Evolutionary conservation across 2,888 invertebrate species (phyloP).

Genomic region (Adelphocoris suturalis): DNA sequence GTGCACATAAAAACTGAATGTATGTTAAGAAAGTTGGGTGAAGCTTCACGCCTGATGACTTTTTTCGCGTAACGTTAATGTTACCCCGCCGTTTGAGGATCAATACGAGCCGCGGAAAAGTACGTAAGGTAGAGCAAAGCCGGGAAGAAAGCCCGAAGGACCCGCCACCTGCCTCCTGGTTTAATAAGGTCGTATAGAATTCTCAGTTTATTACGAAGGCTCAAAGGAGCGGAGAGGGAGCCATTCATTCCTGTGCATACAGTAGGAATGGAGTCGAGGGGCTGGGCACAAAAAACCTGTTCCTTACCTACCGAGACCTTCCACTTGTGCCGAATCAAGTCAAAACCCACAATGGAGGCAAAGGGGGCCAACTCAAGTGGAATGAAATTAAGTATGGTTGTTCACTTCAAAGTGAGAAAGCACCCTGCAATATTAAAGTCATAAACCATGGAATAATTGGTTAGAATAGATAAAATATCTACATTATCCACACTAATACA

Average conservation of each 20-base stretch:
- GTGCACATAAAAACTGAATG: no score
- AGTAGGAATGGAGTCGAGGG: constrained; percentile 20
- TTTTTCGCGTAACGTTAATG: background rate
- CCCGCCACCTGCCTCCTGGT: constrained; percentile 32
- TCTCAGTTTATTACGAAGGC: constrained; percentile 36
- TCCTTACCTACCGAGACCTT: background rate
- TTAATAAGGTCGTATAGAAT: constrained; percentile 42
- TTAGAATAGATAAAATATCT: no score
- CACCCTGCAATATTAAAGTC: no score
- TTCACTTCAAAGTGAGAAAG: background rate
- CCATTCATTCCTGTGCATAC: constrained; percentile 36
- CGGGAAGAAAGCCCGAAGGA: background rate
- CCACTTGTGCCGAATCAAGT: constrained; percentile 24
- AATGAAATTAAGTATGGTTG: constrained; percentile 9
- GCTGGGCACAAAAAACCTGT: constrained; percentile 1
- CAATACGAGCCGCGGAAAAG: constrained; percentile 24
- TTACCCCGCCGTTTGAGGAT: background rate
- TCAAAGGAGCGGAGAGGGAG: constrained; percentile 36
- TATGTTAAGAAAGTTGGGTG: no score
- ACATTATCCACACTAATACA: no score
- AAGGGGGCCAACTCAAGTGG: background rate
- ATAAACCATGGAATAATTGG: no score
- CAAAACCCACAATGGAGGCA: background rate
- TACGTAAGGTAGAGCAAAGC: background rate
- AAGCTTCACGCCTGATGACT: background rate